Conservation (phyloP, 1,140 invertebrate genomes). For the Batillaria attramentaria region DNA sequence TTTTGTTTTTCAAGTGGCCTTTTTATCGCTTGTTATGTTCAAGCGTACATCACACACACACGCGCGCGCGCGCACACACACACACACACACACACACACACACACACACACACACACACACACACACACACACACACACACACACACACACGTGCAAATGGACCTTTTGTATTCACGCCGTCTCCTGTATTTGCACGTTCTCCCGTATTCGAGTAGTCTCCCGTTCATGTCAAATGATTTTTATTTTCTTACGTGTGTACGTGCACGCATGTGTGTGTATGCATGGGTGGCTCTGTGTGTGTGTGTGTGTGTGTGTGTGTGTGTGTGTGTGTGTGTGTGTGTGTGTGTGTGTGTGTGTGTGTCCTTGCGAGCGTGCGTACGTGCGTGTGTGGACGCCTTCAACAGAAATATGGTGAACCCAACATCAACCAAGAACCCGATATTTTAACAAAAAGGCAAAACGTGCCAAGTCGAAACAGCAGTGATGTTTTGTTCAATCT, state of each 20-base stretch:
- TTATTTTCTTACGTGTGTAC: not conserved
- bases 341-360: not conserved
- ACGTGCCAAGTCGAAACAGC: too few relatives aligned
- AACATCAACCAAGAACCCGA: too few relatives aligned
- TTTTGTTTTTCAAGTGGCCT: too few relatives aligned
- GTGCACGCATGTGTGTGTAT: not conserved
- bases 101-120: not conserved
- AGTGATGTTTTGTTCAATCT: too few relatives aligned
- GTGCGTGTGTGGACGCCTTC: not conserved
- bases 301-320: not conserved
- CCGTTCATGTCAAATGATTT: not conserved
- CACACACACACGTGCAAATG: not conserved
- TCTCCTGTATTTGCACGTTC: not conserved
- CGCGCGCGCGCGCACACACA: too few relatives aligned
- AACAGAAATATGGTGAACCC: too few relatives aligned
- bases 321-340: slow-evolving; percentile 5
- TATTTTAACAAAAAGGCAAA: too few relatives aligned
- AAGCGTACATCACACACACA: too few relatives aligned
- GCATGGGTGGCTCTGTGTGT: not conserved
- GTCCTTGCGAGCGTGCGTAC: too few relatives aligned
- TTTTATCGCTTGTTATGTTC: too few relatives aligned
- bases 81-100: not conserved
- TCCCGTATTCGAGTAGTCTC: not conserved
- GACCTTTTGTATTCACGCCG: not conserved
- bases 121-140: not conserved